phyloP scores from a whole-genome alignment of 2,888 invertebrate genomes.

The Dryadula phaetusa region DNA sequence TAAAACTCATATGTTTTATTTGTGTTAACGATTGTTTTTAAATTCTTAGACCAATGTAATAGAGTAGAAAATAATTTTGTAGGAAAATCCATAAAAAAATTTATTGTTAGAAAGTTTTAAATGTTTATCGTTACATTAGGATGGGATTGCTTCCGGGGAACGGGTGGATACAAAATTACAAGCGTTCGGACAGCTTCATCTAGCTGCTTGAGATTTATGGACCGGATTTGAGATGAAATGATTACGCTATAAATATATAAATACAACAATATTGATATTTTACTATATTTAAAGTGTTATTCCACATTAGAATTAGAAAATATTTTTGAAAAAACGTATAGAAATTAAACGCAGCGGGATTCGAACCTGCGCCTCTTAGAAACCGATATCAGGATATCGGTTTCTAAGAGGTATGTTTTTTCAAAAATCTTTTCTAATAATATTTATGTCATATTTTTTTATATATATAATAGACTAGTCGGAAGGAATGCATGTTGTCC shows the following conservation, averaged over 20 bases:
- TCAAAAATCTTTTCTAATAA: too few relatives aligned
- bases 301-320: too few relatives aligned
- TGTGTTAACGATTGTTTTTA: neutral
- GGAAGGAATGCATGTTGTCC: too few relatives aligned
- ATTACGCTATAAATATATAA: neutral
- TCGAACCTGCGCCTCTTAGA: too few relatives aligned
- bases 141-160: conserved; percentile 31
- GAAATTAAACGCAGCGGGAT: too few relatives aligned
- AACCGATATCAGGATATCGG: too few relatives aligned
- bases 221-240: conserved; percentile 9
- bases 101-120: conserved; percentile 54
- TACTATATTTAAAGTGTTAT: too few relatives aligned
- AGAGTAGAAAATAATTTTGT: conserved; percentile 2
- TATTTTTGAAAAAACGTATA: too few relatives aligned
- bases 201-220: conserved; percentile 15
- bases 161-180: conserved; percentile 18
- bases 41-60: neutral
- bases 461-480: too few relatives aligned
- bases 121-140: conserved; percentile 26
- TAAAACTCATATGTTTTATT: conserved; percentile 26
- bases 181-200: conserved; percentile 18
- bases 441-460: too few relatives aligned
- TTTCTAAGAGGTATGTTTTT: too few relatives aligned
- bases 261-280: neutral
- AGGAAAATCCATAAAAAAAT: conserved; percentile 42